Conservation (phyloP, 2,113 vertebrate genomes). For the Crotalus tigris region DNA sequence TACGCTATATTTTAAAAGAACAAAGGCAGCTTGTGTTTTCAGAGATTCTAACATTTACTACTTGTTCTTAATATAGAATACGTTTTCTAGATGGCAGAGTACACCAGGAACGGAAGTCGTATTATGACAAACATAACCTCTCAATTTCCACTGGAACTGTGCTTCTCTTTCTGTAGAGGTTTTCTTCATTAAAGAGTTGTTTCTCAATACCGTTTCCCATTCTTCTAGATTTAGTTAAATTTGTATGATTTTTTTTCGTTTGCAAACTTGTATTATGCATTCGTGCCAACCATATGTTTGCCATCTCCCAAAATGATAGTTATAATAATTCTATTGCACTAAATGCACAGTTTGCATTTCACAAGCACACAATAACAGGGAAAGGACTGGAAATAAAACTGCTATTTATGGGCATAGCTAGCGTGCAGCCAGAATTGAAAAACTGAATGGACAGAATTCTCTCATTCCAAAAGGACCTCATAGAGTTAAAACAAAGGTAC, state of each 20-base stretch:
- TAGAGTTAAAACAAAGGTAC: neutral
- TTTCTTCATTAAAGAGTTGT: neutral
- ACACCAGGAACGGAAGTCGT: neutral
- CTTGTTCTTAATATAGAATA: slow-evolving; percentile 2
- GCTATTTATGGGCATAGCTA: neutral
- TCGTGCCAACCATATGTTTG: neutral
- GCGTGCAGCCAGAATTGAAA: neutral
- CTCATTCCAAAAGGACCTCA: neutral
- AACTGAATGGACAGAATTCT: neutral
- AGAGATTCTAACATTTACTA: slow-evolving; percentile 8
- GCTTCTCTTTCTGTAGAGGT: neutral
- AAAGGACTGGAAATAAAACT: neutral
- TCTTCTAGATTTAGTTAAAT: slow-evolving; percentile 2
- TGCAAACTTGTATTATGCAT: neutral
- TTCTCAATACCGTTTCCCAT: neutral
- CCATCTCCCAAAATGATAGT: neutral
- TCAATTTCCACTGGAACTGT: neutral
- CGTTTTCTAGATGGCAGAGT: slow-evolving; percentile 9
- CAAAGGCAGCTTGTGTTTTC: neutral
- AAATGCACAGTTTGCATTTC: neutral
- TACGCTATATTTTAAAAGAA: neutral
- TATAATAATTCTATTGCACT: neutral
- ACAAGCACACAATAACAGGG: neutral
- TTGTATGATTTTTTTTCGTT: neutral
- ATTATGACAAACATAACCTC: neutral